Evolutionary conservation across 2,797 vertebrate genomes (phyloP).

Genomic region (Hoplostethus atlanticus): DNA sequence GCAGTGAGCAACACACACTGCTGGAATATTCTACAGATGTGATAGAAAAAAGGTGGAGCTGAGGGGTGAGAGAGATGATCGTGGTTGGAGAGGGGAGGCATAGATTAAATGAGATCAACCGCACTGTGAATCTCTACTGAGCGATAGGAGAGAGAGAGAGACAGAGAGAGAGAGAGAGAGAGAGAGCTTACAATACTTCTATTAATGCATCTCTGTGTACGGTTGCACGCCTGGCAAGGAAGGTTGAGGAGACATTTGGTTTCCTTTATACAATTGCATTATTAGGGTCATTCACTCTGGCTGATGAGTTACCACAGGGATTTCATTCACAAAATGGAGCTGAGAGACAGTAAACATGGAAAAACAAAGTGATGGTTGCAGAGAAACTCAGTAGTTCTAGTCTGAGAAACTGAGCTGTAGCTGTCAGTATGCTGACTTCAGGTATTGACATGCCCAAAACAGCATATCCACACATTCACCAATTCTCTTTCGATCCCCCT

Average conservation of each 20-base stretch:
- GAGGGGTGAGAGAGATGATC: slow-evolving; percentile 33
- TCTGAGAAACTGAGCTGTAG: slow-evolving; percentile 18
- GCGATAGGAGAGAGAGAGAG: too few relatives aligned
- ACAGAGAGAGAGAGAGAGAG: too few relatives aligned
- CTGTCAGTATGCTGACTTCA: slow-evolving; percentile 30
- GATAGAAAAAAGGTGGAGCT: slow-evolving; percentile 39
- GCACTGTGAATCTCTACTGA: too few relatives aligned
- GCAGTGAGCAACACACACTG: slow-evolving; percentile 34
- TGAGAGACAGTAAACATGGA: slow-evolving; percentile 24
- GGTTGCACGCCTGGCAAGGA: slow-evolving; percentile 16
- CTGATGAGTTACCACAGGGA: slow-evolving; percentile 30
- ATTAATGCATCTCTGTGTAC: slow-evolving; percentile 41
- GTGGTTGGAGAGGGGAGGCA: not conserved
- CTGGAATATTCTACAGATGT: slow-evolving; percentile 30
- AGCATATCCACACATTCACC: slow-evolving; percentile 8
- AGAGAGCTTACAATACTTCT: slow-evolving; percentile 26
- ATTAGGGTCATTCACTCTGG: slow-evolving; percentile 4
- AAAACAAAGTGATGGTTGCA: slow-evolving; percentile 45
- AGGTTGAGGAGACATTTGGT: slow-evolving; percentile 38
- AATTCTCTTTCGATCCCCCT: slow-evolving; percentile 4
- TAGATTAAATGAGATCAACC: too few relatives aligned
- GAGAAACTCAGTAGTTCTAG: slow-evolving; percentile 35
- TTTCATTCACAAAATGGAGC: slow-evolving; percentile 35
- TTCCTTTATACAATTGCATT: slow-evolving; percentile 13
- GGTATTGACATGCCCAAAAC: slow-evolving; percentile 24